Evolutionary conservation across 2,113 vertebrate species (phyloP).

Genomic region (Cynocephalus volans): DNA sequence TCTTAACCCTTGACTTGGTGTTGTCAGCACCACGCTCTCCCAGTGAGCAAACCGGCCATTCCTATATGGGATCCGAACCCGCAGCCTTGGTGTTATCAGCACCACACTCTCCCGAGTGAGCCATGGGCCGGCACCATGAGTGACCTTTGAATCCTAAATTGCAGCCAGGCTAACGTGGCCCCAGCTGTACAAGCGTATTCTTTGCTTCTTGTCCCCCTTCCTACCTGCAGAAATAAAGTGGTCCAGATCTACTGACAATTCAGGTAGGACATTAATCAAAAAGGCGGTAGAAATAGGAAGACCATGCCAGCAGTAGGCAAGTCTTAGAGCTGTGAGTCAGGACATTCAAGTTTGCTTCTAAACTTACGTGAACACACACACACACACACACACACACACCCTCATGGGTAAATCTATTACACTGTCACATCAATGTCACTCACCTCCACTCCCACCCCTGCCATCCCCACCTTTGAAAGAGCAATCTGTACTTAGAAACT

Average conservation of each 20-base stretch:
- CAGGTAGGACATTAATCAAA: slow-evolving; percentile 85
- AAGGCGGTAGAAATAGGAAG: slow-evolving; percentile 69
- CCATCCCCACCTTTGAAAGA: neutral
- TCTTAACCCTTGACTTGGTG: no score
- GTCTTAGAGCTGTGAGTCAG: slow-evolving; percentile 42
- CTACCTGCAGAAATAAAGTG: slow-evolving; percentile 76
- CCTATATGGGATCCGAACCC: no score
- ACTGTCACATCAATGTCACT: neutral
- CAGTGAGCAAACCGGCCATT: no score
- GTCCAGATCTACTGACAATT: slow-evolving; percentile 64
- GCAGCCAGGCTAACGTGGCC: slow-evolving; percentile 36
- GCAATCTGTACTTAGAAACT: slow-evolving; percentile 27
- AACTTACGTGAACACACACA: slow-evolving; percentile 60
- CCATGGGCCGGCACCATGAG: no score
- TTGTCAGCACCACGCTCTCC: no score
- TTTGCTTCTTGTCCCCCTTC: neutral
- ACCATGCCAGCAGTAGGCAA: slow-evolving; percentile 78
- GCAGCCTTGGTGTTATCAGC: no score
- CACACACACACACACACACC: neutral
- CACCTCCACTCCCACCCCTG: neutral
- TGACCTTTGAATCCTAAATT: slow-evolving; percentile 72
- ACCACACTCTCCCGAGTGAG: no score
- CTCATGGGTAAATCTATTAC: slow-evolving; percentile 43
- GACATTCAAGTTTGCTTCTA: slow-evolving; percentile 71
- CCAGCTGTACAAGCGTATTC: slow-evolving; percentile 64